Evolutionary conservation across 2,888 invertebrate genomes (phyloP).

Genomic region (Sycophila texana): DNA sequence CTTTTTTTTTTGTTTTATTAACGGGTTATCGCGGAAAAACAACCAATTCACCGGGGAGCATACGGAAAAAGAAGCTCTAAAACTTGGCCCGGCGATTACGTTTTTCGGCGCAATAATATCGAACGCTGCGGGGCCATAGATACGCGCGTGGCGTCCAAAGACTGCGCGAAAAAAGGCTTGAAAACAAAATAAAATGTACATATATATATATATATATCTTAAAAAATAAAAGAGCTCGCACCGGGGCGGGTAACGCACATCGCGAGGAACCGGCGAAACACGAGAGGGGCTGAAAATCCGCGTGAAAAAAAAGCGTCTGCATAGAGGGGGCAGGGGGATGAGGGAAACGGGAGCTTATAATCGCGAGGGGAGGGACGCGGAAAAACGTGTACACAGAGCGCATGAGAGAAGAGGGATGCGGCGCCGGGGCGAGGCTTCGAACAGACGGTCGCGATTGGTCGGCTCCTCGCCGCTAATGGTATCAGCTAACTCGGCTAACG

Average conservation of each 20-base stretch:
- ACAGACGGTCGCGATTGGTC: constrained; percentile 32
- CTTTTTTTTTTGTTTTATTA: neutral
- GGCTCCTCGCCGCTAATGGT: constrained; percentile 50
- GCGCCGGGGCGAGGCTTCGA: constrained; percentile 33
- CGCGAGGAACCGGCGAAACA: neutral
- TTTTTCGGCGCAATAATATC: constrained; percentile 3
- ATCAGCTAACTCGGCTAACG: constrained; percentile 63
- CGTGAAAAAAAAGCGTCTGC: constrained; percentile 2
- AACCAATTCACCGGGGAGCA: neutral
- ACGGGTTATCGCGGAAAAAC: neutral
- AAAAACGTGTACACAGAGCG: neutral
- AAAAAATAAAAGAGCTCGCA: neutral
- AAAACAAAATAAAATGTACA: neutral
- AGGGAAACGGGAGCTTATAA: neutral
- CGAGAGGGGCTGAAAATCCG: constrained; percentile 3
- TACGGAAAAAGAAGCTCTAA: neutral
- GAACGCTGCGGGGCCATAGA: neutral
- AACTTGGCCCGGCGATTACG: constrained; percentile 1
- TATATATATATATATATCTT: neutral
- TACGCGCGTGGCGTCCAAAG: neutral
- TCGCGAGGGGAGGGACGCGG: neutral
- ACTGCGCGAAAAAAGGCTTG: neutral
- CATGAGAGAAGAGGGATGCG: neutral
- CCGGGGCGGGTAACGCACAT: neutral
- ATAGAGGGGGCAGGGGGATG: neutral